Evolutionary conservation across 2,888 invertebrate genomes (phyloP), one percentile per base, ranked within the genome.

Genomic region (Oxycera nigricornis): DNA sequence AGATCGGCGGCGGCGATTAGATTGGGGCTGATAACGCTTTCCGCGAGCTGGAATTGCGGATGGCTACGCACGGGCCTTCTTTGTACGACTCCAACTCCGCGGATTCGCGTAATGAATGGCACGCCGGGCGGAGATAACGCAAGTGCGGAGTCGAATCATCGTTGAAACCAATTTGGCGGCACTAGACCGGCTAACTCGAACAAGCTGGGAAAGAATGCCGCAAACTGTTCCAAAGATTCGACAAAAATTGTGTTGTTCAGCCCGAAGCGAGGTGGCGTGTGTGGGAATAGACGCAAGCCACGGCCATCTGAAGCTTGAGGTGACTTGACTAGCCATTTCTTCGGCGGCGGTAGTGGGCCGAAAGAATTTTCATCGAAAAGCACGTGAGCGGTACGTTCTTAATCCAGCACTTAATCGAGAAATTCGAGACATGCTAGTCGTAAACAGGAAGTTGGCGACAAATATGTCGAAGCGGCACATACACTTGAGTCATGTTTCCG

Each of bases 371-470:
- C 26, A 3, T 39, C 22, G 65, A 24, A 22, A 41, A 65, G 39
- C 65, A 65, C 65, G 65, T 65, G 65, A 65, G 41, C 65, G 65
- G 41, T 68, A 28, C 50, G 68, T 9, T 65, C 65, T 65, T 62
- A 65, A 65, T 68, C 68, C 50, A 31, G 31, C 52, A 2, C 52
- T 31, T 30, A 70, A 70, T 70, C 70, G 22, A 70, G 35, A 52
- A 52, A 52, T 31, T 70, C 31, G 55, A 50, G 31, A 22, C 70
- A 70, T 30, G 52, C 26, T 70, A 52, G 55, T 46, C 35, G 70
- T 70, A 70, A 70, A 70, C 70, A 70, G 70, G 70, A 70, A 70
- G 70, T 35, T 55, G 31, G 52, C 70, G 70, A 70, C 55, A 55
- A 31, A 70, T 55, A 55, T 55, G 55, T 55, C 55, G 3, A 3